These are phyloP conservation scores for Pantherophis guttatus DNA, from an alignment of 2,113 vertebrate genomes.

Conservation along the genomic window DNA sequence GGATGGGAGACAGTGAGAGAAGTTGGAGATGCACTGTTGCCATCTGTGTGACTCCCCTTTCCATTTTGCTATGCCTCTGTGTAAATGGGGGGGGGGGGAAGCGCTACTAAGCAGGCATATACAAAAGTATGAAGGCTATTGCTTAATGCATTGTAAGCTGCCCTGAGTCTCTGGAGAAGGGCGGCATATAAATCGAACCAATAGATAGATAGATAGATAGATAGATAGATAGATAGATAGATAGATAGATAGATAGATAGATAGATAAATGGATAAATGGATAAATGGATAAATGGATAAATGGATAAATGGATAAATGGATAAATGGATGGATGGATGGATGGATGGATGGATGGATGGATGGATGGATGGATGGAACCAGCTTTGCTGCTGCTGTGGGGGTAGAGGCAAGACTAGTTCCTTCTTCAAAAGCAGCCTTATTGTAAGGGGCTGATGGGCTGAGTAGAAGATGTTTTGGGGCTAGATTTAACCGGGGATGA, in stretches of 20 bases:
- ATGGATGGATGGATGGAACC: neutral
- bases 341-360: too few species aligned
- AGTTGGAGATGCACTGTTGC: neutral
- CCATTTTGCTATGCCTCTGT: neutral
- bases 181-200: too few species aligned
- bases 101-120: too few species aligned
- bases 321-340: too few species aligned
- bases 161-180: too few species aligned
- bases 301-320: too few species aligned
- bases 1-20: neutral
- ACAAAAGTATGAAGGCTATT: too few species aligned
- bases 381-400: neutral
- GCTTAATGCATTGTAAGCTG: too few species aligned
- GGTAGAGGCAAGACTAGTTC: neutral
- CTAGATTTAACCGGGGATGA: neutral
- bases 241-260: fast-evolving
- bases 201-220: too few species aligned
- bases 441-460: neutral
- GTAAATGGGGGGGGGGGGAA: neutral
- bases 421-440: neutral
- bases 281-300: too few species aligned
- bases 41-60: neutral
- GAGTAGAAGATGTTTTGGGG: neutral
- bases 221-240: fast-evolving
- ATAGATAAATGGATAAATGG: too few species aligned